These are phyloP conservation scores for Otus sunia DNA, from an alignment of 2,113 vertebrate genomes.

Conservation along the genomic window DNA sequence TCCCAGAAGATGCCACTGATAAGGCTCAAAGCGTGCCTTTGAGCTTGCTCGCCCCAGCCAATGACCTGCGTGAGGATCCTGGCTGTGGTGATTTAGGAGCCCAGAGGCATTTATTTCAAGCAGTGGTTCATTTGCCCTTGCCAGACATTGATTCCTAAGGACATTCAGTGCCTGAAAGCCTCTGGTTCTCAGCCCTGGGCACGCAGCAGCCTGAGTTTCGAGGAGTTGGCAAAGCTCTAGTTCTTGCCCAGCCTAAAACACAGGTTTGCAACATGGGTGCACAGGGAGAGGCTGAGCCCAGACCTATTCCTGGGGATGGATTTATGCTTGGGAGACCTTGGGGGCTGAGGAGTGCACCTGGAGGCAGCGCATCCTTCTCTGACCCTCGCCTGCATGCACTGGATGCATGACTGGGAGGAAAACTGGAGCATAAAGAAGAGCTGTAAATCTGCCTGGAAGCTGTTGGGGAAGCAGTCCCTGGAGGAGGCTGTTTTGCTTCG, in stretches of 20 bases:
- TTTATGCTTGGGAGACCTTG: not conserved
- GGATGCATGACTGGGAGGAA: conserved; percentile 8
- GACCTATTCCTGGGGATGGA: not conserved
- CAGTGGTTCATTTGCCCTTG: not conserved
- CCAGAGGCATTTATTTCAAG: not conserved
- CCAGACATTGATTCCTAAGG: not conserved
- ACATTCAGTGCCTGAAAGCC: not conserved
- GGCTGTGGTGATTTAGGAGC: not conserved
- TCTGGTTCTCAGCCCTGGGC: rapidly evolving
- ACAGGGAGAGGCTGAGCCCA: not conserved
- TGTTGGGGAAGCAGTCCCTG: not conserved
- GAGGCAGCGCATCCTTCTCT: not conserved
- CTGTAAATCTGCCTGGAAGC: conserved; percentile 40
- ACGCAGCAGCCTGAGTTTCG: not conserved
- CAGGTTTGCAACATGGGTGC: rapidly evolving
- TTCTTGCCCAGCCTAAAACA: not conserved
- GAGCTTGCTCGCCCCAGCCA: rapidly evolving
- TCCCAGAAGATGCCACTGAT: not conserved
- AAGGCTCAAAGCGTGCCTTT: not conserved
- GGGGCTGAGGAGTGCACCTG: not conserved
- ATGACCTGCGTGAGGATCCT: rapidly evolving
- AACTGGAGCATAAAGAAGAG: not conserved
- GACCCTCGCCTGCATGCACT: not conserved
- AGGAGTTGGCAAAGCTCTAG: not conserved
- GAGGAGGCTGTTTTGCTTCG: conserved; percentile 1